Base-by-base conservation (phyloP, 2,797 vertebrate genomes). In the Scomberomorus guttatus region DNA sequence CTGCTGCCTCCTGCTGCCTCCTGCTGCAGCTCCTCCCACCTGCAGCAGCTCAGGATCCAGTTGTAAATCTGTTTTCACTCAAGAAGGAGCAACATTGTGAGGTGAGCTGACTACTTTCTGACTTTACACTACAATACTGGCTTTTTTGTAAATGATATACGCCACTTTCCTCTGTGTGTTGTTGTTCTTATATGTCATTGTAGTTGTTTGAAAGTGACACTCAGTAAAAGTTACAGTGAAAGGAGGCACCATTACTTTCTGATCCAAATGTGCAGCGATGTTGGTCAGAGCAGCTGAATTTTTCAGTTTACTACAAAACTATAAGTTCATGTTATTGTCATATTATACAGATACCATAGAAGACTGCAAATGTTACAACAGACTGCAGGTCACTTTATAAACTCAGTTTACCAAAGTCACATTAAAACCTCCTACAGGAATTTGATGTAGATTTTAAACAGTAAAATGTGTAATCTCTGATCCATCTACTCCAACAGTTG, bases 1-100 rank as follows among this genome's bases (percentile, higher is more conserved):
- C 32, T 42, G 24, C 66, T 29, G 27, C 27, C 27, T 29, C 27
- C 59, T 29, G 32, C 61, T 68, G 46, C 46, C 11, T 62, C 46
- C 11, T 62, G 24, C 15, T 70, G 75, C 25, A 57, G 82, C 75
- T 72, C 85, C 90, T 62, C 82, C 87, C 77, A 65, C 59, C 54
- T 67, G 57, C 72, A 50, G 9, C 27, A 61, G 63, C 69, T 34
- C 20, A n/a, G 55, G n/a, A 20, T 44, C 50, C 68, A 68, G 51
- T 37, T 39, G 52, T 15, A 3, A 17, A 60, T 79, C 8, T 39
- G 44, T 27, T 55, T 15, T 51, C 74, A 64, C 32, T 51, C 64
- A 58, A 65, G 24, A 4, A 51, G 76, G 64, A 74, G 46, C 63
- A 12, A 18, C 73, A 72, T 51, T 10, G 7, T 54, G 66, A 80